These are phyloP conservation scores for Coracopsis vasa DNA, from an alignment of 2,113 vertebrate genomes.

Conservation along the genomic window DNA sequence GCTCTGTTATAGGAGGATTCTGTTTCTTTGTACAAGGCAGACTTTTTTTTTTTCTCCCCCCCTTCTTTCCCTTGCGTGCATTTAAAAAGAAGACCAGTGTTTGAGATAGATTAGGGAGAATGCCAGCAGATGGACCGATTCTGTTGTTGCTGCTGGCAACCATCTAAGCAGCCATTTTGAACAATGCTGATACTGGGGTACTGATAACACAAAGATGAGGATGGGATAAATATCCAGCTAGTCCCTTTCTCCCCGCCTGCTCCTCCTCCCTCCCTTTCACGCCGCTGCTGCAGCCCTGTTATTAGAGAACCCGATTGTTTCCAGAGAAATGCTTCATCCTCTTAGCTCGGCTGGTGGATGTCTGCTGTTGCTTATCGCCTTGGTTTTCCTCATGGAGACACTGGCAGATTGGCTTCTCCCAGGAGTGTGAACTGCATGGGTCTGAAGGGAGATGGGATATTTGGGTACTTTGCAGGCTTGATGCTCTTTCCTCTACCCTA, in stretches of 20 bases:
- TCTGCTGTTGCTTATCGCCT: background rate
- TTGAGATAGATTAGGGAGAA: conserved; percentile 72
- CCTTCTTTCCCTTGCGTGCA: conserved; percentile 21
- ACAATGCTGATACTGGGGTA: conserved; percentile 58
- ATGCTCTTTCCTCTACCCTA: background rate
- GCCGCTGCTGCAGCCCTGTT: background rate
- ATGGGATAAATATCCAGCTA: conserved; percentile 65
- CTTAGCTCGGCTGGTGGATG: background rate
- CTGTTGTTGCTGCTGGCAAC: conserved; percentile 66
- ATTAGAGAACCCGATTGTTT: conserved; percentile 50
- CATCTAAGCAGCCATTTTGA: conserved; percentile 71
- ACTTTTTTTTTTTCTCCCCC: background rate
- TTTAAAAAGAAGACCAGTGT: conserved; percentile 66
- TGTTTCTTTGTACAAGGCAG: conserved; percentile 57
- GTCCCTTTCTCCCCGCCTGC: conserved; percentile 53
- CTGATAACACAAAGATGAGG: conserved; percentile 60
- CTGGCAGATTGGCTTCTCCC: background rate
- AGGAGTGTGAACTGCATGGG: background rate
- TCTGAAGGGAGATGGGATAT: background rate
- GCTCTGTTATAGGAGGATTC: conserved; percentile 60
- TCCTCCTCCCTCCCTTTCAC: conserved; percentile 56
- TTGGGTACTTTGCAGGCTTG: background rate
- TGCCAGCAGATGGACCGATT: conserved; percentile 71
- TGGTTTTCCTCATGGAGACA: background rate
- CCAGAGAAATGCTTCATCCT: conserved; percentile 45